Evolutionary conservation across 1,140 invertebrate species (phyloP).

Genomic region (Lucilia sericata): DNA sequence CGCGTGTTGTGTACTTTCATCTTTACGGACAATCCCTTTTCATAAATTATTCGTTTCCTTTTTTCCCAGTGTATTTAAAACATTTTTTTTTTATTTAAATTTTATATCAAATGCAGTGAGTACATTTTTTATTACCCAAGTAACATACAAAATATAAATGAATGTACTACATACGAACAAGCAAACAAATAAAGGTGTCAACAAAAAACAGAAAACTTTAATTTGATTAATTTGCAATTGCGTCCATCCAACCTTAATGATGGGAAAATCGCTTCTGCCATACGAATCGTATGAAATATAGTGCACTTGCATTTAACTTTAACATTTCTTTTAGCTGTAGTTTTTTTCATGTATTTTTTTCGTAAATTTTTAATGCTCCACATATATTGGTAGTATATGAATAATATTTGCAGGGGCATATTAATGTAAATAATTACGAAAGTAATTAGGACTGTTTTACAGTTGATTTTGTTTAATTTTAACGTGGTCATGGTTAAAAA

Average conservation of each 20-base stretch:
- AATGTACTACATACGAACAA: background rate
- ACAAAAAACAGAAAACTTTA: conserved; percentile 29
- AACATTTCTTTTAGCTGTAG: background rate
- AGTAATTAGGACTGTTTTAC: conserved; percentile 28
- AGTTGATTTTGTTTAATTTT: conserved; percentile 30
- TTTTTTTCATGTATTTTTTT: background rate
- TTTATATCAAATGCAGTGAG: background rate
- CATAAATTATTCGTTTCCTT: too few species aligned
- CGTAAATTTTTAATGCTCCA: conserved; percentile 2
- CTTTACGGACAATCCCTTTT: too few species aligned
- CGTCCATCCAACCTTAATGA: conserved; percentile 43
- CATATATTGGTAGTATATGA: background rate
- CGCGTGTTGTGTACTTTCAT: too few species aligned
- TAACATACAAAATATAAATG: too few species aligned
- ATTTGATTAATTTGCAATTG: conserved; percentile 43
- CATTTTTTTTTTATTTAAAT: too few species aligned
- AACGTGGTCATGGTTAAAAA: background rate
- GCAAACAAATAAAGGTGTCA: conserved; percentile 39
- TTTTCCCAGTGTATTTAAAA: too few species aligned
- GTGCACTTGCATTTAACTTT: conserved; percentile 21
- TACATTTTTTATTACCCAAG: background rate
- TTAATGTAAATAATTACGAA: conserved; percentile 37
- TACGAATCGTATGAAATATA: background rate
- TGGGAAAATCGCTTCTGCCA: conserved; percentile 39
- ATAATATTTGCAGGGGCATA: background rate